phyloP scores from a whole-genome alignment of 2,888 invertebrate species.

The Carabus problematicus region DNA sequence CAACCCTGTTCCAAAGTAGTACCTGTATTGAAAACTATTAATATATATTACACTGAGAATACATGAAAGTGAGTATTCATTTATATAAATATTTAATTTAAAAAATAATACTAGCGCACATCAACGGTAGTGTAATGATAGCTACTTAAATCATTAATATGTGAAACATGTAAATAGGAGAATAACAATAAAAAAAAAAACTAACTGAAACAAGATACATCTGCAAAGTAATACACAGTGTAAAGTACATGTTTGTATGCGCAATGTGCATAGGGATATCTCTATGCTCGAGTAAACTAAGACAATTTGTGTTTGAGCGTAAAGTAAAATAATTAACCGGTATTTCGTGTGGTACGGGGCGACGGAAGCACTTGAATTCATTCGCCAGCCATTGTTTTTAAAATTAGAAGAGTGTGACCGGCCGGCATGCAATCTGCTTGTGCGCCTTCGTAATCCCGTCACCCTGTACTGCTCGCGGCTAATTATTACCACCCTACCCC shows the following conservation, averaged over 20 bases:
- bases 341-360: slow-evolving; percentile 9
- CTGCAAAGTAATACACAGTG: no score
- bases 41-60: neutral
- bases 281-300: slow-evolving; percentile 1
- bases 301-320: neutral
- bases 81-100: neutral
- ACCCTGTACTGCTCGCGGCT: no score
- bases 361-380: neutral
- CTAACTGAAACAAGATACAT: no score
- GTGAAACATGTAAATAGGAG: no score
- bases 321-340: neutral
- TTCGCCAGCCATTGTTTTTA: slow-evolving; percentile 2
- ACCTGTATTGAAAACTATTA: neutral
- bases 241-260: neutral
- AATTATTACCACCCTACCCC: no score
- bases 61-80: neutral
- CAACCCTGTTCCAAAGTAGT: neutral
- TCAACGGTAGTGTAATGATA: neutral
- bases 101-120: neutral
- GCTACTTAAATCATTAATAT: neutral
- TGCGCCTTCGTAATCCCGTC: neutral
- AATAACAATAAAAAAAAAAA: no score
- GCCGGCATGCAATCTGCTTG: slow-evolving; percentile 1
- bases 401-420: neutral
- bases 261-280: neutral